Evolutionary conservation across 2,113 vertebrate genomes (phyloP).

Genomic region (chimpanzee (Pan troglodytes)): NHGRI_mPanTro3-v2.1_pri NC_072412.2:114301001-114301500

Average conservation of each 20-base stretch:
- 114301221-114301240: background rate
- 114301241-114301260: background rate
- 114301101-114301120: background rate
- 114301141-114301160: background rate
- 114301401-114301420: background rate
- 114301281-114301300: background rate
- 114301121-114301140: background rate
- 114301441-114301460: background rate
- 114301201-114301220: background rate
- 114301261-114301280: background rate
- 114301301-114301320: background rate
- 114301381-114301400: background rate
- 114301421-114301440: background rate
- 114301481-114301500: background rate
- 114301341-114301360: background rate
- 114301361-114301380: background rate
- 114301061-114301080: background rate
- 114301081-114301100: background rate
- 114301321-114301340: background rate
- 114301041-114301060: background rate
- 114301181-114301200: background rate
- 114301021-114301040: background rate
- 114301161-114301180: background rate
- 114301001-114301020: background rate
- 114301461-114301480: background rate